These are phyloP conservation scores for Pemphredon lugubris DNA, from an alignment of 2,888 invertebrate species.

Conservation along the genomic window DNA sequence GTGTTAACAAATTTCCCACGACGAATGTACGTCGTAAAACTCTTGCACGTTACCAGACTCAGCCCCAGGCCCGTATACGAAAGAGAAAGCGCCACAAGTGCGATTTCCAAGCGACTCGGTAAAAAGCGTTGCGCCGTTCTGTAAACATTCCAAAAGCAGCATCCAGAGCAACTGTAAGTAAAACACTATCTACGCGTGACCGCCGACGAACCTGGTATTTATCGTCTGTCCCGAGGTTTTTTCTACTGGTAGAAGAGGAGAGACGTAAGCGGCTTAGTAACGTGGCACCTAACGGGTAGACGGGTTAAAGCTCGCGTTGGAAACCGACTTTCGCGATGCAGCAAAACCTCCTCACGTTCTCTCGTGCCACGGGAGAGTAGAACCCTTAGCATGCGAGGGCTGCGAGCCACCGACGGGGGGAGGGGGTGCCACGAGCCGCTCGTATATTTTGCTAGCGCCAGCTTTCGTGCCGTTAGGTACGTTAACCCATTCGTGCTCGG, in stretches of 20 bases:
- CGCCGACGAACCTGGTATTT: conserved; percentile 31
- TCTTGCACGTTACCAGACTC: no score
- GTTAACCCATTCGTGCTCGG: conserved; percentile 52
- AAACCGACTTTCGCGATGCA: conserved; percentile 42
- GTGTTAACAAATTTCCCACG: no score
- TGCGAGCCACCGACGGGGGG: conserved; percentile 39
- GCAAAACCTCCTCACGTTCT: conserved; percentile 63
- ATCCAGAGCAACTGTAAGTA: conserved; percentile 6
- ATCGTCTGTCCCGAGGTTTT: conserved; percentile 32
- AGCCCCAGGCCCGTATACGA: no score
- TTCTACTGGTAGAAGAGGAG: conserved; percentile 23
- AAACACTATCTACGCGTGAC: conserved; percentile 35
- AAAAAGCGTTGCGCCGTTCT: conserved; percentile 17
- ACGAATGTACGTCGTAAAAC: no score
- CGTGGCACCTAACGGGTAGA: conserved; percentile 48
- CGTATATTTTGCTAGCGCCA: conserved; percentile 68
- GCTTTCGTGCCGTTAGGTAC: conserved; percentile 62
- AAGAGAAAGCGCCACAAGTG: background rate
- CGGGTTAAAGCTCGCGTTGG: conserved; percentile 51
- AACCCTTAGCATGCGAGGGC: conserved; percentile 68
- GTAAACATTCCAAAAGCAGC: conserved; percentile 1
- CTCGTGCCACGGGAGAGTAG: conserved; percentile 54
- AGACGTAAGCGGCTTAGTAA: conserved; percentile 56
- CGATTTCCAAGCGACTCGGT: background rate
- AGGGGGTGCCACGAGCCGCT: conserved; percentile 62